phyloP scores from a whole-genome alignment of 2,888 invertebrate species.

The Ceramica pisi region DNA sequence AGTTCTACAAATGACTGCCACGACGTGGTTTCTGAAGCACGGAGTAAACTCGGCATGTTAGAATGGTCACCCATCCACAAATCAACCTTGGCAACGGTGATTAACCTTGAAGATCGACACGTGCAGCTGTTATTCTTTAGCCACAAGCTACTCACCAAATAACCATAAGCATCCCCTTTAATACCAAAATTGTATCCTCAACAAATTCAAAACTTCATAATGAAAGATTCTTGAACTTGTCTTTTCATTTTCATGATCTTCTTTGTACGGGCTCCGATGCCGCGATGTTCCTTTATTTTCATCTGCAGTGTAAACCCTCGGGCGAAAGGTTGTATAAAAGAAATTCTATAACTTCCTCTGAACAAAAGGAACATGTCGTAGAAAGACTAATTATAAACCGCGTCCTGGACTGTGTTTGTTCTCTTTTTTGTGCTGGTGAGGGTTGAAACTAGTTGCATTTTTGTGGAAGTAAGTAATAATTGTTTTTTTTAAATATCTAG shows the following conservation, averaged over 20 bases:
- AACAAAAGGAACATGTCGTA: slow-evolving; percentile 42
- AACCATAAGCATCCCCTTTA: neutral
- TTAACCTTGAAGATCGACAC: too few species aligned
- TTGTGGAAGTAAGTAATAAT: too few species aligned
- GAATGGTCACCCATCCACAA: too few species aligned
- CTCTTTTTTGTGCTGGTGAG: neutral
- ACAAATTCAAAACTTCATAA: slow-evolving; percentile 33
- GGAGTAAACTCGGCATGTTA: too few species aligned
- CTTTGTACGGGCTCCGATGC: slow-evolving; percentile 23
- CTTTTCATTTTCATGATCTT: slow-evolving; percentile 45
- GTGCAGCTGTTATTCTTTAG: too few species aligned
- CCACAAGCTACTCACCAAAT: too few species aligned
- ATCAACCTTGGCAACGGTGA: too few species aligned
- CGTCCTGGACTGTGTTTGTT: neutral
- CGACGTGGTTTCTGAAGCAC: too few species aligned
- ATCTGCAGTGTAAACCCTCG: slow-evolving; percentile 18
- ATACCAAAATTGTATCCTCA: slow-evolving; percentile 15
- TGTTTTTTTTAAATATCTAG: too few species aligned
- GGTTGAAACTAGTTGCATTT: slow-evolving; percentile 1
- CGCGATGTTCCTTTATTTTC: slow-evolving; percentile 26
- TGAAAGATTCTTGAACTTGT: slow-evolving; percentile 41
- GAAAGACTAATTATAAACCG: slow-evolving; percentile 49
- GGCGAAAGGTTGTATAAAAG: slow-evolving; percentile 46
- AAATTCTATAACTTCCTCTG: slow-evolving; percentile 44
- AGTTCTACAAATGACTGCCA: too few species aligned